These are phyloP conservation scores for Cerceris rybyensis DNA, from an alignment of 2,888 invertebrate species.

Conservation along the genomic window DNA sequence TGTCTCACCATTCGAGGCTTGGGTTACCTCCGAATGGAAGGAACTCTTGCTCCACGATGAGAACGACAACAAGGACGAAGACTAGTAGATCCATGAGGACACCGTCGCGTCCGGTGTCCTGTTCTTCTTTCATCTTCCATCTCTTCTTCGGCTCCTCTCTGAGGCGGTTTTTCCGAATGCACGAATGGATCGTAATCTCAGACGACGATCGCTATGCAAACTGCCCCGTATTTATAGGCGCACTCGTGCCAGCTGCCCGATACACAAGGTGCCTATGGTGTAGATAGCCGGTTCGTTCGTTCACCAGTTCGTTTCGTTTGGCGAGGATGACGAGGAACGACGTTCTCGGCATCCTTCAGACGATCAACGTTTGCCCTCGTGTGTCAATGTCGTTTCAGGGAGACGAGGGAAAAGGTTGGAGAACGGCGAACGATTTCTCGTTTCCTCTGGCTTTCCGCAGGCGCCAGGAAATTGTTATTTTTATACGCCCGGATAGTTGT, in stretches of 20 bases:
- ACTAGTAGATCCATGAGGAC: no score
- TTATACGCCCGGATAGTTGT: no score
- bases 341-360: conserved; percentile 37
- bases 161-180: conserved; percentile 38
- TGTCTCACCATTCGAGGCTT: conserved; percentile 31
- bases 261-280: conserved; percentile 28
- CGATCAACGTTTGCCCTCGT: conserved; percentile 66
- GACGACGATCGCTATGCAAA: conserved; percentile 51
- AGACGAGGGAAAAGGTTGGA: background rate
- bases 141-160: background rate
- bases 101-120: no score
- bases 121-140: background rate
- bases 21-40: conserved; percentile 28
- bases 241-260: conserved; percentile 34
- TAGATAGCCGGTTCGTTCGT: conserved; percentile 29
- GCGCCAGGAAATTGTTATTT: conserved; percentile 2
- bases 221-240: conserved; percentile 62
- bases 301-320: conserved; percentile 43
- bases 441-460: background rate
- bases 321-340: conserved; percentile 19
- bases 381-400: conserved; percentile 60
- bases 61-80: background rate
- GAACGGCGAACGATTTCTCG: background rate
- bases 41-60: background rate
- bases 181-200: conserved; percentile 46